Percentiles rank a stretch among this genome's conserved stretches.
Conservation (phyloP, 2,888 invertebrate species). For the Pyrgus malvae region DNA sequence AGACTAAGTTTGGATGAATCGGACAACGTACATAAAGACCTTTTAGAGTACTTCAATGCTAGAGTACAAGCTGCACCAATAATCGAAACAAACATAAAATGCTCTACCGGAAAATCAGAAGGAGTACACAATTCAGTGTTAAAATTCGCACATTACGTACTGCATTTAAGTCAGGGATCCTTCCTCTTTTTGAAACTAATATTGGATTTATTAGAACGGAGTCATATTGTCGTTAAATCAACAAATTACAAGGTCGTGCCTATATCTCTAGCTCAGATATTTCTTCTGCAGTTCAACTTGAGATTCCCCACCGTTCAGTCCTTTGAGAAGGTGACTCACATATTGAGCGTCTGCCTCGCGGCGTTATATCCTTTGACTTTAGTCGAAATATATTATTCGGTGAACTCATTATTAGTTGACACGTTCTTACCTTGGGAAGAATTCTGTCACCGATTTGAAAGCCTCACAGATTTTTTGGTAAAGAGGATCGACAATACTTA, state of each 20-base stretch:
- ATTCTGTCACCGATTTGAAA: constrained; percentile 93
- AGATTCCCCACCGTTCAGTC: constrained; percentile 94
- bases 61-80: constrained; percentile 90
- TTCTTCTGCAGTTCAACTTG: constrained; percentile 94
- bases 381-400: constrained; percentile 95
- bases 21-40: constrained; percentile 91
- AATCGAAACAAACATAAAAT: constrained; percentile 91
- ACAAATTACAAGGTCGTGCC: constrained; percentile 96
- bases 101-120: constrained; percentile 84
- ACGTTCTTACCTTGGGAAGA: constrained; percentile 94
- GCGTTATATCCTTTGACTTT: constrained; percentile 94
- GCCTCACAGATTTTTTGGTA: constrained; percentile 92
- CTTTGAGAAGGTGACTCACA: constrained; percentile 94
- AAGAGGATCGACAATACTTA: constrained; percentile 95
- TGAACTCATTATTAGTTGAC: constrained; percentile 91
- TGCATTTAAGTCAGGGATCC: constrained; percentile 92
- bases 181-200: constrained; percentile 96
- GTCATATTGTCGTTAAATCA: constrained; percentile 95
- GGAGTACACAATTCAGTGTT: constrained; percentile 85
- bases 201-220: constrained; percentile 94
- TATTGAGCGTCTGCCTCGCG: constrained; percentile 94
- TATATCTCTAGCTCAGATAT: constrained; percentile 93
- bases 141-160: constrained; percentile 93
- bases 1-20: constrained; percentile 89
- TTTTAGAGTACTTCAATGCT: constrained; percentile 93